A percentile compares a stretch with the other conserved stretches of the same genome.
Evolutionary conservation across 2,888 invertebrate genomes (phyloP).

Genomic region (Archaeoteleia sp.): DNA sequence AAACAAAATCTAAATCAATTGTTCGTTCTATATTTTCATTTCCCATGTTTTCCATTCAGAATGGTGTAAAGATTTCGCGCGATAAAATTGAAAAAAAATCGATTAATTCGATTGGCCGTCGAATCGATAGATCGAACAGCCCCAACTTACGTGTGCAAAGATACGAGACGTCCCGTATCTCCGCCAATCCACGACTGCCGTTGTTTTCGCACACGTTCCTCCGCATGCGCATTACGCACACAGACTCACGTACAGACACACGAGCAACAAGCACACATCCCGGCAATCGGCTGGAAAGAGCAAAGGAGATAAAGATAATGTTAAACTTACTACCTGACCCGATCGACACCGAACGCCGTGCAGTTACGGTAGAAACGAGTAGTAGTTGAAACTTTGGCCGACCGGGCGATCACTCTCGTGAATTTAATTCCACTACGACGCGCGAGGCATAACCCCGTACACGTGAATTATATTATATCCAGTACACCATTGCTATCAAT

Average conservation of each 20-base stretch:
- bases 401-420: slow-evolving; percentile 40
- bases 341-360: slow-evolving; percentile 37
- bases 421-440: slow-evolving; percentile 47
- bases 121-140: slow-evolving; percentile 32
- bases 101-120: slow-evolving; percentile 33
- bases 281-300: slow-evolving; percentile 43
- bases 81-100: neutral
- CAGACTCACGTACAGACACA: slow-evolving; percentile 12
- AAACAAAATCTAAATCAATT: too few relatives aligned
- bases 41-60: too few relatives aligned
- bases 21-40: too few relatives aligned
- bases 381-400: slow-evolving; percentile 44
- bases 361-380: slow-evolving; percentile 48
- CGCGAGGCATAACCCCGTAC: slow-evolving; percentile 43
- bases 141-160: slow-evolving; percentile 1
- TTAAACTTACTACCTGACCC: slow-evolving; percentile 48
- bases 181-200: slow-evolving; percentile 33
- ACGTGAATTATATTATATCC: slow-evolving; percentile 37
- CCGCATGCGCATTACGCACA: slow-evolving; percentile 16
- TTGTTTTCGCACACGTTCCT: slow-evolving; percentile 46
- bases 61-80: too few relatives aligned
- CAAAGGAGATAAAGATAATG: slow-evolving; percentile 52
- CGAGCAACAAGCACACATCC: slow-evolving; percentile 29
- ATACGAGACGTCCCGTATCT: slow-evolving; percentile 23
- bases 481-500: too few relatives aligned